Evolutionary conservation across 1,140 invertebrate species (phyloP).

Genomic region (Nasonia vitripennis): DNA sequence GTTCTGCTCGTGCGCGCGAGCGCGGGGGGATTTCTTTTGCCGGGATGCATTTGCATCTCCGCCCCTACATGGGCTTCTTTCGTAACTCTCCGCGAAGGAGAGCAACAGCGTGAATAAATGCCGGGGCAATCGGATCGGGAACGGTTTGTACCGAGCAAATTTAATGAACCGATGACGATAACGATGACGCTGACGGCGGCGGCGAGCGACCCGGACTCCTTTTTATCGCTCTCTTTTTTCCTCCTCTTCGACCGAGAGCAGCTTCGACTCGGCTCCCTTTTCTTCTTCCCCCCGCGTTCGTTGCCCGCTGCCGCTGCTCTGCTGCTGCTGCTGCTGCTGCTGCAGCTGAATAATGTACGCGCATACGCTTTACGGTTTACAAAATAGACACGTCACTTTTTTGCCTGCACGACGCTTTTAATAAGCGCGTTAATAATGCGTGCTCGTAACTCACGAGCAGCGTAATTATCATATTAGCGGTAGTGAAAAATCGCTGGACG

Average conservation of each 20-base stretch:
- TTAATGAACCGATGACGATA: conserved; percentile 48
- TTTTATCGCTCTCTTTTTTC: not conserved
- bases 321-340: too few species aligned
- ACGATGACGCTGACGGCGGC: conserved; percentile 44
- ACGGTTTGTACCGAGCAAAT: conserved; percentile 46
- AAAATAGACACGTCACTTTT: not conserved
- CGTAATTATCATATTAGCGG: not conserved
- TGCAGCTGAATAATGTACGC: not conserved
- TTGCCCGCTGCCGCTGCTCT: not conserved
- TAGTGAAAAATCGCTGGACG: not conserved
- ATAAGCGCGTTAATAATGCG: not conserved
- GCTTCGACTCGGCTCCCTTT: not conserved
- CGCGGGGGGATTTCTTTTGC: not conserved
- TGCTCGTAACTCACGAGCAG: not conserved
- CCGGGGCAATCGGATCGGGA: conserved; percentile 33
- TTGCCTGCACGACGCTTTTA: not conserved
- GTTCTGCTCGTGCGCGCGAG: not conserved
- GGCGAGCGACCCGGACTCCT: not conserved
- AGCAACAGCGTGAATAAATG: conserved; percentile 36
- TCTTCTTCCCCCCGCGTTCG: not conserved
- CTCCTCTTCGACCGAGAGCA: not conserved
- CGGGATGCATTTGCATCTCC: conserved; percentile 28
- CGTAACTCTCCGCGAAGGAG: conserved; percentile 44
- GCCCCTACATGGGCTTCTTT: conserved; percentile 40
- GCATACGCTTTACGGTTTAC: not conserved